These are phyloP conservation scores for Rhinatrema bivittatum DNA, from an alignment of 2,797 vertebrate species.

Conservation along the genomic window DNA sequence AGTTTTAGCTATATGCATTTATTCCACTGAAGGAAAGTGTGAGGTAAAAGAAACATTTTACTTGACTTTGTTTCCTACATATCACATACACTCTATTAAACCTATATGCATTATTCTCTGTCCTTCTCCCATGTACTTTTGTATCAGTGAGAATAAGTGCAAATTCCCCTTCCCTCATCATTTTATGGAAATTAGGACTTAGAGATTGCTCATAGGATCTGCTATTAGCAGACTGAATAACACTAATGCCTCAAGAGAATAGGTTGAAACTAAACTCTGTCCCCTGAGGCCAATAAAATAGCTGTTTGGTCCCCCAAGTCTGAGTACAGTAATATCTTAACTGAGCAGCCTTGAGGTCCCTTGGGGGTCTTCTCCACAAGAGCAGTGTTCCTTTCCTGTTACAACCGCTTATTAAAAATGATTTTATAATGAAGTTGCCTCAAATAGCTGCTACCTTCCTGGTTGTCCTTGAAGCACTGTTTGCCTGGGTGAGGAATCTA, in stretches of 20 bases:
- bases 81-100: too few species aligned
- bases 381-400: constrained; percentile 64
- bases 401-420: constrained; percentile 79
- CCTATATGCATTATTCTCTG: neutral
- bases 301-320: constrained; percentile 69
- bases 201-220: constrained; percentile 45
- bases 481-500: constrained; percentile 51
- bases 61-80: too few species aligned
- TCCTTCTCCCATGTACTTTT: neutral
- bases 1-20: too few species aligned
- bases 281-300: constrained; percentile 67
- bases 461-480: constrained; percentile 68
- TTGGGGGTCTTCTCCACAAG: constrained; percentile 64
- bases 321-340: constrained; percentile 73
- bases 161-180: constrained; percentile 22
- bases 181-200: constrained; percentile 23
- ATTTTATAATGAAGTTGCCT: constrained; percentile 79
- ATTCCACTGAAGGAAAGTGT: too few species aligned
- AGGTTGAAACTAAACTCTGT: constrained; percentile 64
- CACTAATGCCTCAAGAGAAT: constrained; percentile 51
- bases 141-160: constrained; percentile 23
- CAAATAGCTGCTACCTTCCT: constrained; percentile 71
- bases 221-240: constrained; percentile 31
- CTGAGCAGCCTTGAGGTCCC: constrained; percentile 70
- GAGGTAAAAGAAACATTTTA: too few species aligned